Base-by-base conservation (phyloP, 2,797 vertebrate species). In the Glyptemys insculpta region DNA sequence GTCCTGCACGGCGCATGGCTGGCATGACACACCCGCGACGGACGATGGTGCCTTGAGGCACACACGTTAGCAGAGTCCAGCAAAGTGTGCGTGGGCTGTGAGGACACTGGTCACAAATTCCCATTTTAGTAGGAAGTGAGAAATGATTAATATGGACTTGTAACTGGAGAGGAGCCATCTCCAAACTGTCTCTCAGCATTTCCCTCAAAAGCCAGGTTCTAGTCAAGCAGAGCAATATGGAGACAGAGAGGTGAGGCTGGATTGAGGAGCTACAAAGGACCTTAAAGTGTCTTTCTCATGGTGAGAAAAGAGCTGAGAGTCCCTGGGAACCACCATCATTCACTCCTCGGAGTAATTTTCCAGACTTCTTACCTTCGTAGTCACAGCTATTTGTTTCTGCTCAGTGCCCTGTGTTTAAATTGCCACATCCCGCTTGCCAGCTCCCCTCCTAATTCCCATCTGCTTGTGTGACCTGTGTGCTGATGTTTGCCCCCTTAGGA, bases 401-500 rank as follows among this genome's bases (percentile, higher is more conserved):
- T 68, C 83, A 49, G 3, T 79, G 84, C 56, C 85, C 87, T 59
- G 1, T 88, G 78, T 80, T 59, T 96, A 81, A 81, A 47, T 87
- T 54, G 87, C 80, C 87, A 86, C 49, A 0, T 88, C 80, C 95
- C 86, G 93, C 91, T 81, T 76, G 47, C 41, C 90, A 89, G 91
- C 92, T 90, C 31, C 90, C 87, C 91, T 88, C 89, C 88, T 91
- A 59, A 23, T 37, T 96, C 90, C 97, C 96, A 31, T 95, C 84
- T 98, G 93, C 97, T 95, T 97, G 97, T 95, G 98, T 99, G 97
- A 98, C 95, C 93, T 94, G 85, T 95, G 94, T 96, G 94, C 97
- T 95, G 95, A 86, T 96, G 87, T 95, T 97, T 98, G 95, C 81
- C 97, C 94, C 97, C 98, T 95, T 98, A 99, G 99, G 99, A 99